phyloP scores from a whole-genome alignment of 2,888 invertebrate species.

The Osmoderma eremita region DNA sequence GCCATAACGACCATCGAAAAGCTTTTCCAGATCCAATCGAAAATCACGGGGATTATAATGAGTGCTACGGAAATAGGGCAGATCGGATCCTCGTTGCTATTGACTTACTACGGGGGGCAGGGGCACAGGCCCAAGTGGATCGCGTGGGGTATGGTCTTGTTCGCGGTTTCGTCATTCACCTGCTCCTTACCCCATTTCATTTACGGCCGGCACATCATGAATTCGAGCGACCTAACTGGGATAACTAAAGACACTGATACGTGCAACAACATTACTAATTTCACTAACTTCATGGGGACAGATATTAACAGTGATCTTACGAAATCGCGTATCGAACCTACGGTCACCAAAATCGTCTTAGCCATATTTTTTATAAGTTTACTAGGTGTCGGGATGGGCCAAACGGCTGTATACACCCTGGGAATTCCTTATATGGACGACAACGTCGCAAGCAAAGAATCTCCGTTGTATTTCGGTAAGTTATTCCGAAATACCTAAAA shows the following conservation, averaged over 20 bases:
- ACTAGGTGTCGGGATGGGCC: constrained; percentile 89
- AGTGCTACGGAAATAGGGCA: constrained; percentile 94
- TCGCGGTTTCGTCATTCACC: constrained; percentile 85
- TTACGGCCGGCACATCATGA: constrained; percentile 79
- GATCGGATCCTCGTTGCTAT: constrained; percentile 86
- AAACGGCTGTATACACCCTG: constrained; percentile 90
- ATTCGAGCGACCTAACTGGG: constrained; percentile 65
- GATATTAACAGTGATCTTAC: constrained; percentile 50
- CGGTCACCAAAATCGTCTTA: constrained; percentile 83
- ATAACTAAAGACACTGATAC: constrained; percentile 62
- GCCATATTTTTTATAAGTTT: constrained; percentile 90
- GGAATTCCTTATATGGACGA: constrained; percentile 95
- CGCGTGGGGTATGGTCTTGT: constrained; percentile 89
- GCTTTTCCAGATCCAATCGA: constrained; percentile 90
- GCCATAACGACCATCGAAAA: constrained; percentile 94
- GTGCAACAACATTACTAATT: constrained; percentile 54
- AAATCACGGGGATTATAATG: constrained; percentile 88
- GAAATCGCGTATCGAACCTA: constrained; percentile 74
- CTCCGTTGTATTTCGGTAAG: constrained; percentile 91
- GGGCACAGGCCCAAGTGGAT: constrained; percentile 95
- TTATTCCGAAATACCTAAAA: constrained; percentile 44
- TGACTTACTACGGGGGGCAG: constrained; percentile 91
- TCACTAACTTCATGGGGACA: constrained; percentile 17
- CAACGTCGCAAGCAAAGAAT: constrained; percentile 91
- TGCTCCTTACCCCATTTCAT: constrained; percentile 90